Percentiles rank a stretch among this genome's conserved stretches.
These are phyloP conservation scores for Cuniculus paca DNA, from an alignment of 2,797 vertebrate species.

Conservation along the genomic window DNA sequence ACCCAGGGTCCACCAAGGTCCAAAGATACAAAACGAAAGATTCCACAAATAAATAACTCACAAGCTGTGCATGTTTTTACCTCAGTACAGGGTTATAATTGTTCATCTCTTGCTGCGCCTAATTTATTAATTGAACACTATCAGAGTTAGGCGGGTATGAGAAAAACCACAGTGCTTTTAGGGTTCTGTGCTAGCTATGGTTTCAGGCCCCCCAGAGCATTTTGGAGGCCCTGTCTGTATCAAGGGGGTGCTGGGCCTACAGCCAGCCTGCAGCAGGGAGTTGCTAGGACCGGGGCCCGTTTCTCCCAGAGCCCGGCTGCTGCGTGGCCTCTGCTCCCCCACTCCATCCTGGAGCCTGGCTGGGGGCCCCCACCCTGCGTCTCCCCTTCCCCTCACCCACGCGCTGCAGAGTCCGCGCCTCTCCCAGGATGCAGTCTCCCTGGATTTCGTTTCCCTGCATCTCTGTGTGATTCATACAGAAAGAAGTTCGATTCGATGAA, in stretches of 20 bases:
- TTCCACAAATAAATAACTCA: neutral
- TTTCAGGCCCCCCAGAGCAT: too few species aligned
- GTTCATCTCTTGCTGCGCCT: neutral
- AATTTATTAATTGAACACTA: neutral
- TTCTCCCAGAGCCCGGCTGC: rapidly evolving
- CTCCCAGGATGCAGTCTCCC: neutral
- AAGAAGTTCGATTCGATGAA: neutral
- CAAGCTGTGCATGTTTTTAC: neutral
- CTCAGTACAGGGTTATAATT: neutral
- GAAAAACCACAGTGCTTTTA: too few species aligned
- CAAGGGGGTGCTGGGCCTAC: neutral
- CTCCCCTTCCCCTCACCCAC: neutral
- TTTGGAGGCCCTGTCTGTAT: neutral
- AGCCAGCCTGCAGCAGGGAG: neutral
- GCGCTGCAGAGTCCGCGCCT: rapidly evolving
- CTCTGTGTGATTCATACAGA: neutral
- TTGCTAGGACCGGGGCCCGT: rapidly evolving
- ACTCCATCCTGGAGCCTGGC: rapidly evolving
- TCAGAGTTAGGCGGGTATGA: neutral
- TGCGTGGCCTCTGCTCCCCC: neutral
- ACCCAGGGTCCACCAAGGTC: neutral
- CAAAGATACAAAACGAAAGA: neutral
- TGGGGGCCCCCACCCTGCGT: neutral
- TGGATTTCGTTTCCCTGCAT: rapidly evolving
- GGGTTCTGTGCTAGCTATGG: rapidly evolving